Conservation (phyloP, 2,888 invertebrate species). For the Leptopilina syphax region DNA sequence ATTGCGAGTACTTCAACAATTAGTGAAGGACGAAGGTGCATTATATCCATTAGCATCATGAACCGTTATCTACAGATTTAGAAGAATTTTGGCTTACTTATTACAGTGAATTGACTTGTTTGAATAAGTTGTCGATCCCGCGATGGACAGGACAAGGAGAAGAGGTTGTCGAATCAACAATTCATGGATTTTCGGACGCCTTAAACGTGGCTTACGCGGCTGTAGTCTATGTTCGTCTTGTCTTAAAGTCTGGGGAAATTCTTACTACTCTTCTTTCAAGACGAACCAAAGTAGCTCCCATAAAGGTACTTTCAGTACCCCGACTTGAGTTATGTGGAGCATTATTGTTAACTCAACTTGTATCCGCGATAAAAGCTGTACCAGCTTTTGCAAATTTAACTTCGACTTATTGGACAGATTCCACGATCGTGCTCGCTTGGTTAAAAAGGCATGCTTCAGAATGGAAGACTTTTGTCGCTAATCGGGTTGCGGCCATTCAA, state of each 20-base stretch:
- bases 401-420: conserved; percentile 45
- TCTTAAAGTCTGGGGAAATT: not conserved
- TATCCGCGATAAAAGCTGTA: not conserved
- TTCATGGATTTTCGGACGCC: conserved; percentile 42
- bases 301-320: conserved; percentile 42
- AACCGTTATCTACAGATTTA: conserved; percentile 32
- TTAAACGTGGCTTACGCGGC: conserved; percentile 38
- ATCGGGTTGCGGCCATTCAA: conserved; percentile 42
- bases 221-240: conserved; percentile 35
- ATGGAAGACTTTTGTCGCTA: conserved; percentile 43
- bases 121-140: conserved; percentile 34
- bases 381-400: not conserved
- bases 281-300: conserved; percentile 33
- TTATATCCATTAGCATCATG: not conserved
- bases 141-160: conserved; percentile 42
- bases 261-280: conserved; percentile 7
- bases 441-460: conserved; percentile 31
- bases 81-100: conserved; percentile 23
- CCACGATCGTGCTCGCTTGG: conserved; percentile 43
- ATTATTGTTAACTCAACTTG: conserved; percentile 3
- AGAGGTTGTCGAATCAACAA: not conserved
- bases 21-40: not conserved
- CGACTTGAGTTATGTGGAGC: conserved; percentile 42
- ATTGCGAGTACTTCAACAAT: conserved; percentile 2
- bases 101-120: conserved; percentile 7